Percentiles rank a stretch among this genome's conserved stretches.
phyloP scores from a whole-genome alignment of 1,140 invertebrate species.

The Drosophila leontia region DNA sequence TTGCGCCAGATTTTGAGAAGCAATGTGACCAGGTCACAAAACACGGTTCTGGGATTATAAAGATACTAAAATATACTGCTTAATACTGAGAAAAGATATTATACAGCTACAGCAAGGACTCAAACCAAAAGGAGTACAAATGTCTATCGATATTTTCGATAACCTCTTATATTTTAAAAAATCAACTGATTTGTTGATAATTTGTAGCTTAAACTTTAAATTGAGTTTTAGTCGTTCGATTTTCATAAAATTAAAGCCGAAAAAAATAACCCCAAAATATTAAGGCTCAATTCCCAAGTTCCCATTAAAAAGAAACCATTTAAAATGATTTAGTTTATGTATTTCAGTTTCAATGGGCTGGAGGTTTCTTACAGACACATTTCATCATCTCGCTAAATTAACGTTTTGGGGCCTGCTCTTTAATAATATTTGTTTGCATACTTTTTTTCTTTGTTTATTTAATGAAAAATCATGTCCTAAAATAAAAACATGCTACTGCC shows the following conservation, averaged over 20 bases:
- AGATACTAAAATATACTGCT: neutral
- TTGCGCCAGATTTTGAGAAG: constrained; percentile 39
- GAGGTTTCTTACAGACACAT: constrained; percentile 23
- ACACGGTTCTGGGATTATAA: neutral
- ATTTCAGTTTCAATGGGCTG: constrained; percentile 43
- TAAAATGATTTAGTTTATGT: constrained; percentile 49
- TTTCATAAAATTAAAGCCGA: too few species aligned
- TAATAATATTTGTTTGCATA: constrained; percentile 43
- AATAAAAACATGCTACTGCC: constrained; percentile 52
- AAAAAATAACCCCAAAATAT: too few species aligned
- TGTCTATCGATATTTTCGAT: neutral
- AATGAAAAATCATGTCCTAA: constrained; percentile 44
- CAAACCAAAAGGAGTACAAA: neutral
- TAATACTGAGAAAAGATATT: neutral
- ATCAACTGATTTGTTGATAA: too few species aligned
- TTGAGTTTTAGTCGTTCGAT: too few species aligned
- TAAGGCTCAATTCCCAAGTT: neutral
- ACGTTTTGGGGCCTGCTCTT: constrained; percentile 7
- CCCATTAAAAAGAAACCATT: neutral
- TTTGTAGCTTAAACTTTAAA: too few species aligned
- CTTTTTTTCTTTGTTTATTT: constrained; percentile 32
- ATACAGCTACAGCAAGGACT: neutral
- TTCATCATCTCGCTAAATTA: constrained; percentile 30
- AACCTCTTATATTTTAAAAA: neutral
- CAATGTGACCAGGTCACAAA: neutral